Base-by-base conservation (phyloP, 2,113 vertebrate genomes). In the Odocoileus hemionus region DNA sequence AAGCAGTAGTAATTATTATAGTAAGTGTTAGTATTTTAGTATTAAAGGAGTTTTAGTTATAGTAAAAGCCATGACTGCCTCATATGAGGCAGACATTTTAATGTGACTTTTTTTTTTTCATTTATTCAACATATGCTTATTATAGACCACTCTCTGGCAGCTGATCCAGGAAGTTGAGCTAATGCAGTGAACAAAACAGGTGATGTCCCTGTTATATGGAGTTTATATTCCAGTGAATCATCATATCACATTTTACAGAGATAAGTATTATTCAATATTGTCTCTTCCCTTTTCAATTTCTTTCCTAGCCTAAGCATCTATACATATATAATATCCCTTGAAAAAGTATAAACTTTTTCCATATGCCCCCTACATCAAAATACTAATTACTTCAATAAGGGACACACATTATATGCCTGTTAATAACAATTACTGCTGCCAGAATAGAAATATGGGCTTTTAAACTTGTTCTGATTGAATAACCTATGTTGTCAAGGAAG, bases 381-480 rank as follows among this genome's bases (percentile, higher is more conserved):
- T 90, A 33, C 9, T 1, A 87, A 6, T 76, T 83, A 47, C 21
- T 95, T 95, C 79, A 67, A 85, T 83, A 92, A 64, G 5, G 60
- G 19, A 1, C 33, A 55, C 3, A 14, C 1, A 57, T 76, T 83
- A 28, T 43, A 47, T n/a, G 19, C 23, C 70, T 57, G 19, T 92
- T 61, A 85, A 82, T 6, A 84, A 60, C 10, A 45, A 28, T 80
- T 58, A 30, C n/a, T 70, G 21, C 33, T 67, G 28, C 60, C 83
- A 89, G 30, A 94, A 95, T 45, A 86, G 76, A 91, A 89, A 80
- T 33, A 23, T 10, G 21, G 5, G 26, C 14, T 64, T 85, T 89
- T 95, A 45, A 90, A 78, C 28, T 91, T 85, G 57, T 76, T 97
- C 94, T 82, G 80, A 95, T 60, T 91, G 79, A 36, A n/a, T 92